Conservation (phyloP, 2,113 vertebrate species). For the Delphinapterus leucas region DNA sequence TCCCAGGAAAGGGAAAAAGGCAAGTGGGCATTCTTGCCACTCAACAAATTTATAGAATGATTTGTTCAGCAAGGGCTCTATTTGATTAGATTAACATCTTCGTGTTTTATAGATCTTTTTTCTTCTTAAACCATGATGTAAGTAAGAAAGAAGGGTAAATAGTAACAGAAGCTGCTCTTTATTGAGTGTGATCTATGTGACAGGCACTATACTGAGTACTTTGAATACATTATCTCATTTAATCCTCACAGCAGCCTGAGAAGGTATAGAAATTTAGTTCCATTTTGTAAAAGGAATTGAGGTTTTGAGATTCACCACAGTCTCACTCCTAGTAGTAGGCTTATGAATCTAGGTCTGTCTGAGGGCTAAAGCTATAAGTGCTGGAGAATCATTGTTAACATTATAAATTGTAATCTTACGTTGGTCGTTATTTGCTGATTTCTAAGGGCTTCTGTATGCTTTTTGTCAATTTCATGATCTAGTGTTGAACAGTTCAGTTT, state of each 20-base stretch:
- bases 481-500: background rate
- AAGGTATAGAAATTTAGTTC: background rate
- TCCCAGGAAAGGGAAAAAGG: conserved; percentile 53
- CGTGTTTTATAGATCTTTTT: background rate
- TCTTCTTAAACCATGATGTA: background rate
- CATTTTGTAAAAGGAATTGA: background rate
- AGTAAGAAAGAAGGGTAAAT: conserved; percentile 52
- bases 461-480: background rate
- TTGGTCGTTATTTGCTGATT: conserved; percentile 20
- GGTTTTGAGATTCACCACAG: background rate
- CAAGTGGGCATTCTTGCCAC: background rate
- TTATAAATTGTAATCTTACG: background rate
- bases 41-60: background rate
- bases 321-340: background rate
- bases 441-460: background rate
- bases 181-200: background rate
- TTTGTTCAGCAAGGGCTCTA: background rate
- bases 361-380: background rate
- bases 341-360: background rate
- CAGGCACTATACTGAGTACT: background rate
- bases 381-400: background rate
- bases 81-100: conserved; percentile 26
- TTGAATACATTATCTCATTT: conserved; percentile 33
- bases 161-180: conserved; percentile 12
- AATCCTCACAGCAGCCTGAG: conserved; percentile 11